A percentile compares a stretch with the other conserved stretches of the same genome.
Conservation (phyloP, 1,140 invertebrate genomes). For the Eumaeus atala region DNA sequence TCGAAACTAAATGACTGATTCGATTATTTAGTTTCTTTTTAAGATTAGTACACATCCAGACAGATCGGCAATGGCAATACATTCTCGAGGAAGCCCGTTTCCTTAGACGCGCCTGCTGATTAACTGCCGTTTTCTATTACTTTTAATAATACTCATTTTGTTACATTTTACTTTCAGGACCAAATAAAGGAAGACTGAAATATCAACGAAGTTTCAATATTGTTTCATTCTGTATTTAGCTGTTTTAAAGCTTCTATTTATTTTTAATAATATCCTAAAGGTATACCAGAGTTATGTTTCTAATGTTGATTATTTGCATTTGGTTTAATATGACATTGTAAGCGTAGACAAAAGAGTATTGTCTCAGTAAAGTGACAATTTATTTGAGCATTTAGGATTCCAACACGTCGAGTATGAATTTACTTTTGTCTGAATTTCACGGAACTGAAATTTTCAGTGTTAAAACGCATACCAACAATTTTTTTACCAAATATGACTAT, state of each 20-base stretch:
- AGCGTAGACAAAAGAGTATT: slow-evolving; percentile 6
- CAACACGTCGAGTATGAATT: no score
- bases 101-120: no score
- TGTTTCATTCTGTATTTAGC: slow-evolving; percentile 34
- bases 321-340: slow-evolving; percentile 7
- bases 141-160: slow-evolving; percentile 3
- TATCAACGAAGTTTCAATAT: slow-evolving; percentile 50
- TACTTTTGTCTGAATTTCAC: no score
- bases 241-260: slow-evolving; percentile 41
- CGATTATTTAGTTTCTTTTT: no score
- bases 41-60: no score
- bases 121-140: neutral
- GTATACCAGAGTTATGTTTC: slow-evolving; percentile 22
- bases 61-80: no score
- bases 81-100: no score
- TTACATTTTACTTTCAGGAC: slow-evolving; percentile 39
- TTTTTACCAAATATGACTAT: no score
- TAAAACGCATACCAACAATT: no score
- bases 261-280: slow-evolving; percentile 35
- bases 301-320: slow-evolving; percentile 13
- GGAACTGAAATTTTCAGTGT: no score
- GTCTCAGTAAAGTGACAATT: neutral
- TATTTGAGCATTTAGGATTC: neutral
- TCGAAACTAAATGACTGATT: no score
- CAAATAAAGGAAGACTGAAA: slow-evolving; percentile 61